phyloP scores from a whole-genome alignment of 1,140 invertebrate genomes.

The Sarcophaga bullata region DNA sequence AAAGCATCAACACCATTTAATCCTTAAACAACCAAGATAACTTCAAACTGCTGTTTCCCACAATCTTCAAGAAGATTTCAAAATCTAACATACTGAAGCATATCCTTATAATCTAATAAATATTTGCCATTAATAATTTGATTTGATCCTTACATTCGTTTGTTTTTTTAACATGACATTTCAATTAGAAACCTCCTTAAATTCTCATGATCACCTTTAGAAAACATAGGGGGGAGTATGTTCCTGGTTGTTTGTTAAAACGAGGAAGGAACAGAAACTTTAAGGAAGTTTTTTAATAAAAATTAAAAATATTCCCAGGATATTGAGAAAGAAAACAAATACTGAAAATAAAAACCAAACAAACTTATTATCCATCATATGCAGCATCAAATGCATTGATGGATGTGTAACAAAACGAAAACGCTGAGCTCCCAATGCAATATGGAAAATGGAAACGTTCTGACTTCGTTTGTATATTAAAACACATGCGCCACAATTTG shows the following conservation, averaged over 20 bases:
- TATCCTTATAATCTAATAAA: too few species aligned
- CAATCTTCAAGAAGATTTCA: too few species aligned
- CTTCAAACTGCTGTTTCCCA: too few species aligned
- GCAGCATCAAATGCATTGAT: too few species aligned
- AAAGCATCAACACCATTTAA: too few species aligned
- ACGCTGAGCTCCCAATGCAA: not conserved
- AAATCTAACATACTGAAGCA: too few species aligned
- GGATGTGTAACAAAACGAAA: not conserved
- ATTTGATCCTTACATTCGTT: too few species aligned
- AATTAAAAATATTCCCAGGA: not conserved
- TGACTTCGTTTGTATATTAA: too few species aligned
- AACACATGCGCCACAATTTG: constrained; percentile 16
- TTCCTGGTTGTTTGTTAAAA: not conserved
- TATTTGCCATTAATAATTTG: too few species aligned
- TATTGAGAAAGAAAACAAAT: not conserved
- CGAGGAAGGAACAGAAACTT: not conserved
- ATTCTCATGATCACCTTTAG: constrained; percentile 21
- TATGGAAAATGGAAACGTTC: too few species aligned
- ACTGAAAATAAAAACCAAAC: not conserved
- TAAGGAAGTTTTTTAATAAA: not conserved
- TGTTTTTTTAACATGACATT: not conserved
- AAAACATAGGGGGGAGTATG: too few species aligned
- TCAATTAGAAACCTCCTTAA: not conserved
- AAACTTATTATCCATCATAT: not conserved
- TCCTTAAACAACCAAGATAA: too few species aligned